Evolutionary conservation across 35 echinoderm and acorn worm genomes (phyloP).

Genomic region (Amphiura filiformis): DNA sequence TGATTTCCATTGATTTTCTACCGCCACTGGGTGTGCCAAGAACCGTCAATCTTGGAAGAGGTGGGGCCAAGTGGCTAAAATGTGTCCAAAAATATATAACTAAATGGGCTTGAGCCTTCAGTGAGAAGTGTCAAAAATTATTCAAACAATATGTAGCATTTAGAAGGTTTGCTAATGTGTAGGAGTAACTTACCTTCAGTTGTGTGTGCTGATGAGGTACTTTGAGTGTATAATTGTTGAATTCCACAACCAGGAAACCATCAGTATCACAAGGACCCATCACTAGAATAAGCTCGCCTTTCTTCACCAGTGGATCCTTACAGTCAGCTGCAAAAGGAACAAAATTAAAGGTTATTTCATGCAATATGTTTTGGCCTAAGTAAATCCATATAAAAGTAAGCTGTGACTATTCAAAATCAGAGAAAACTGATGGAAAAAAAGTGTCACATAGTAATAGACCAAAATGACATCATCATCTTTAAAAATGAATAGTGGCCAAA

Average conservation of each 20-base stretch:
- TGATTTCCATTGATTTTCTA: not conserved
- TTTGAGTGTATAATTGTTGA: slow-evolving; percentile 46
- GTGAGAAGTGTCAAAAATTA: too few relatives aligned
- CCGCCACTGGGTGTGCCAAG: too few relatives aligned
- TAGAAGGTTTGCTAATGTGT: too few relatives aligned
- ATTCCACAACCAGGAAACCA: slow-evolving; percentile 54
- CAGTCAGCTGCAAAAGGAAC: slow-evolving; percentile 1
- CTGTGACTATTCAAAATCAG: not conserved
- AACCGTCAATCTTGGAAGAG: not conserved
- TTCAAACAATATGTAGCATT: too few relatives aligned
- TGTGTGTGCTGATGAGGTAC: slow-evolving; percentile 52
- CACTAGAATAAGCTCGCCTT: slow-evolving; percentile 58
- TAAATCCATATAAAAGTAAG: too few relatives aligned
- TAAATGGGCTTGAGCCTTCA: not conserved
- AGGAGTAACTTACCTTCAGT: slow-evolving; percentile 46
- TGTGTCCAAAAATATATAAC: not conserved
- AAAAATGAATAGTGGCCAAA: too few relatives aligned
- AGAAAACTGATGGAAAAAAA: too few relatives aligned
- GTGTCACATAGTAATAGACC: too few relatives aligned
- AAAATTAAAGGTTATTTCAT: too few relatives aligned
- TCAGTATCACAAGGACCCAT: slow-evolving; percentile 41
- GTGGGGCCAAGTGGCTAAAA: not conserved
- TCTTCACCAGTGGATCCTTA: slow-evolving; percentile 34
- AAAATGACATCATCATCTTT: too few relatives aligned
- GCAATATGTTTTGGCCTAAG: too few relatives aligned